Evolutionary conservation across 2,797 vertebrate species (phyloP), one percentile per base, ranked within the genome.

Genomic region (Nannoperca australis): DNA sequence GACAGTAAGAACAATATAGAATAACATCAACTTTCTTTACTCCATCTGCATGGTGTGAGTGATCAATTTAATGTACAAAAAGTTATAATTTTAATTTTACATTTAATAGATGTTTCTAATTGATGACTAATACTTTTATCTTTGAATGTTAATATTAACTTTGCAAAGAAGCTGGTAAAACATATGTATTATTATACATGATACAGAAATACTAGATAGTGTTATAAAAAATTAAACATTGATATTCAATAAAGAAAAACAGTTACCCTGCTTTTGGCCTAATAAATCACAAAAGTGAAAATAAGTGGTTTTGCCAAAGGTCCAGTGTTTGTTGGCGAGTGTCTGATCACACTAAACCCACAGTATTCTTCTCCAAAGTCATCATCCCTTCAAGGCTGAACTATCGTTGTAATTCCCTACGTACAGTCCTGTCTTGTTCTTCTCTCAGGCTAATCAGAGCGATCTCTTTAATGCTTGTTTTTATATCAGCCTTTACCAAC

Each of bases 361-460:
- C 62, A 76, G 62, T 40, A 22, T 44, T 68, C 50, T 63, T 73
- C 38, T 55, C 56, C 27, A 68, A 79, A 66, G 72, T 73, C 50
- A 70, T 81, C 68, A 70, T 77, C 71, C 36, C 62, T 70, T 75
- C 42, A 45, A 77, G 53, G 42, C 64, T 68, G 61, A 71, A 77
- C 59, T 51, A 51, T 58, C 11, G 38, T 76, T 74, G 68, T 73
- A 75, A 76, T 76, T 83, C 75, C 63, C 42, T 53, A 27, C 36
- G 54, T 14, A 40, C 10, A 63, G 15, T 24, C n/a, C 32, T 34
- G 20, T 30, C 61, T 12, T 64, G 12, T 18, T 63, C 50, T 71
- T 50, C 34, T 70, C 44, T 70, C 42, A 20, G 61, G 55, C 47
- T 68, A 61, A 83, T 79, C 62, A 64, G 40, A 60, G 30, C 18